Percentiles rank a stretch among this genome's conserved stretches.
These are phyloP conservation scores for Himalopsyche tibetana DNA, from an alignment of 2,888 invertebrate species.

Conservation along the genomic window DNA sequence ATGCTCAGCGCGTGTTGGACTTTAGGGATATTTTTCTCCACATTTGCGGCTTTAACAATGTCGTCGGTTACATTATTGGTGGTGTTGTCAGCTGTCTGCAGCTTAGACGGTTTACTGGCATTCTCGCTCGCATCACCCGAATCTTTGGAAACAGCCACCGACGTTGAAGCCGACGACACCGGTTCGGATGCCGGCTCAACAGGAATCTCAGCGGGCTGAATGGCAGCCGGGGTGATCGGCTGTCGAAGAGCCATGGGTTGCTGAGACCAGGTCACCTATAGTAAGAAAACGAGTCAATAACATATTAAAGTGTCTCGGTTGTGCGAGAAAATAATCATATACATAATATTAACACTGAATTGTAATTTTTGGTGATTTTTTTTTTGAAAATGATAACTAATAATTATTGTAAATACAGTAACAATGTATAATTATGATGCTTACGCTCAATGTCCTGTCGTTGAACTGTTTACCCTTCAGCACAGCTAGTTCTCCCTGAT, in stretches of 20 bases:
- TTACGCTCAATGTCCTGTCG: conserved; percentile 74
- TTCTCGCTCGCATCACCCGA: not conserved
- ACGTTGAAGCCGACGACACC: not conserved
- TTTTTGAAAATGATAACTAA: too few species aligned
- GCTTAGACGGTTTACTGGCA: not conserved
- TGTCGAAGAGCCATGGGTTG: conserved; percentile 28
- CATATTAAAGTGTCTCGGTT: too few species aligned
- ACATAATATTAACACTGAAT: too few species aligned
- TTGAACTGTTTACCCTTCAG: conserved; percentile 85
- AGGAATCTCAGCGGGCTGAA: conserved; percentile 34
- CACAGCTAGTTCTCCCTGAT: conserved; percentile 87
- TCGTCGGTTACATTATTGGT: conserved; percentile 17
- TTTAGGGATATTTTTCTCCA: not conserved
- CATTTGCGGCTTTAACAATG: not conserved
- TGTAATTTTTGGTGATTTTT: too few species aligned
- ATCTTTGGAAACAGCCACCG: not conserved
- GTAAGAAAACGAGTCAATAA: not conserved
- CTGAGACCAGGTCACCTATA: conserved; percentile 33
- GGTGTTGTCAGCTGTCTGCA: conserved; percentile 14
- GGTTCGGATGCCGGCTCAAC: not conserved
- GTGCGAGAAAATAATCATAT: too few species aligned
- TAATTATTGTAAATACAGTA: too few species aligned
- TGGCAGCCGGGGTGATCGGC: conserved; percentile 15
- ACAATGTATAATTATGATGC: conserved; percentile 65
- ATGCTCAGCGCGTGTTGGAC: conserved; percentile 6